phyloP scores from a whole-genome alignment of 2,113 vertebrate species.

The Todiramphus saurophagus region DNA sequence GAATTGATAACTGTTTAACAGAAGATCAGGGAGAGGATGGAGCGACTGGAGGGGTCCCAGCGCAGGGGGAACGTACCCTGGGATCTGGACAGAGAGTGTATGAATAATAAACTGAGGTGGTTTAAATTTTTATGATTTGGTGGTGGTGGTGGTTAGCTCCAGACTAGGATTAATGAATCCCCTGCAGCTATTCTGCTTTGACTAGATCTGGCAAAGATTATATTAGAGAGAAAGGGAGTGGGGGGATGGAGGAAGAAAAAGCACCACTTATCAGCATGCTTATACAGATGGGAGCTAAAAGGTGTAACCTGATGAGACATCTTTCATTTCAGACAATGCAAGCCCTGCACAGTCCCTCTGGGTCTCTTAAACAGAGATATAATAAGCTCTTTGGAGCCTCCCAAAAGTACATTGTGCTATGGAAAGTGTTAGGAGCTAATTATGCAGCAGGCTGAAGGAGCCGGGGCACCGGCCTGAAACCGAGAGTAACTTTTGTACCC shows the following conservation, averaged over 20 bases:
- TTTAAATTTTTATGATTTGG: not conserved
- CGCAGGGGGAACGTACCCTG: fast-evolving
- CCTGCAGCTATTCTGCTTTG: slow-evolving; percentile 57
- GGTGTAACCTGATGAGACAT: slow-evolving; percentile 37
- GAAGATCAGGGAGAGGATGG: not conserved
- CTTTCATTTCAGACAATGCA: slow-evolving; percentile 42
- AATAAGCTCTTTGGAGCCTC: slow-evolving; percentile 20
- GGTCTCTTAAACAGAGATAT: slow-evolving; percentile 7
- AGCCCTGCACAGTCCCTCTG: not conserved
- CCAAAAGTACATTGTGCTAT: not conserved
- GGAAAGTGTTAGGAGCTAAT: slow-evolving; percentile 26
- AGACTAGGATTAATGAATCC: slow-evolving; percentile 50
- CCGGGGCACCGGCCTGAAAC: not conserved
- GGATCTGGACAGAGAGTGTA: not conserved
- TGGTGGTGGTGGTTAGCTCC: slow-evolving; percentile 24
- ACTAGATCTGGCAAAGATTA: slow-evolving; percentile 45
- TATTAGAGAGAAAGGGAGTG: not conserved
- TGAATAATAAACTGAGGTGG: not conserved
- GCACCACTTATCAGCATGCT: slow-evolving; percentile 20
- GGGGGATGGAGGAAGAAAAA: not conserved
- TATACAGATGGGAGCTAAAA: slow-evolving; percentile 34
- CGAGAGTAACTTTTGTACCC: not conserved
- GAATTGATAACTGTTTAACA: slow-evolving; percentile 42
- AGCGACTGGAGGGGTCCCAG: not conserved
- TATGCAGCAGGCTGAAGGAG: not conserved